Conservation (phyloP, 2,888 invertebrate genomes). For the Pecten maximus region DNA sequence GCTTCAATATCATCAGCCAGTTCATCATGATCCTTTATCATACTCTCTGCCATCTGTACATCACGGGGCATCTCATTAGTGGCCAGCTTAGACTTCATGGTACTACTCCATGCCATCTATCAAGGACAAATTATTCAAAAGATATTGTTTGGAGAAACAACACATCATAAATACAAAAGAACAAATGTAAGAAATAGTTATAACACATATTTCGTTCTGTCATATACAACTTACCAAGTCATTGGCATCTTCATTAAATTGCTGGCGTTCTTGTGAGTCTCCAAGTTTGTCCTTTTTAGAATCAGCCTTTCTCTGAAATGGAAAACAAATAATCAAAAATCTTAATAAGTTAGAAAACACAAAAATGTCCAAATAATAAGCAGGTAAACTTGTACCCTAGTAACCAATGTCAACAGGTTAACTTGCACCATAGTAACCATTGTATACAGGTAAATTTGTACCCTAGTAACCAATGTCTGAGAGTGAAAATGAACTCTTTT, state of each 20-base stretch:
- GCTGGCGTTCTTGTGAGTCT: constrained; percentile 97
- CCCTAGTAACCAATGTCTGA: no score
- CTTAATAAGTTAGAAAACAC: neutral
- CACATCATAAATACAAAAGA: no score
- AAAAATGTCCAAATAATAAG: neutral
- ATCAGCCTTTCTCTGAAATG: constrained; percentile 88
- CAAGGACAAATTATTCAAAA: constrained; percentile 39
- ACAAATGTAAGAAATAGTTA: neutral
- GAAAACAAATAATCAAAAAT: constrained; percentile 1
- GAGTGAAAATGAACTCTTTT: no score
- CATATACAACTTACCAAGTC: constrained; percentile 85
- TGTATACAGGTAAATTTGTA: no score
- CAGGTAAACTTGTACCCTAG: no score
- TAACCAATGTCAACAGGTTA: no score
- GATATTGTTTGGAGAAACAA: no score
- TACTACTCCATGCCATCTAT: constrained; percentile 73
- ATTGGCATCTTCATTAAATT: constrained; percentile 93
- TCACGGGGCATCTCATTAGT: constrained; percentile 81
- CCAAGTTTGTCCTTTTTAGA: constrained; percentile 93
- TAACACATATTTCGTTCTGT: neutral
- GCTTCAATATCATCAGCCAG: constrained; percentile 94
- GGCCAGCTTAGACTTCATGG: constrained; percentile 74
- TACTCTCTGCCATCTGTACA: constrained; percentile 94
- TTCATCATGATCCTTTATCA: constrained; percentile 95
- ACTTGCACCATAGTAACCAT: no score